Evolutionary conservation across 2,888 invertebrate species (phyloP).

Genomic region (Scotopteryx bipunctaria): DNA sequence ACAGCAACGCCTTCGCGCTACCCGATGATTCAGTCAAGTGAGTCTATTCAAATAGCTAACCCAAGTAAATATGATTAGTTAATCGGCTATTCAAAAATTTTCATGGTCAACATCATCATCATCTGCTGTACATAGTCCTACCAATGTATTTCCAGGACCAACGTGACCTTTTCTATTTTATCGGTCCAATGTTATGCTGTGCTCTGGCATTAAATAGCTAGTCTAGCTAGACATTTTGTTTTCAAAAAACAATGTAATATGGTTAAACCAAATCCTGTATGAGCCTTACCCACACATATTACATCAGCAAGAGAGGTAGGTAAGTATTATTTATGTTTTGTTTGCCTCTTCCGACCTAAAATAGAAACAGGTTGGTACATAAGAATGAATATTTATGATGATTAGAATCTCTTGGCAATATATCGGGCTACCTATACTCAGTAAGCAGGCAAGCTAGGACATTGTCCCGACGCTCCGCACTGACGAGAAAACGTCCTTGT

Average conservation of each 20-base stretch:
- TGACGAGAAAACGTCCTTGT: slow-evolving; percentile 36
- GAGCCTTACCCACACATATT: neutral
- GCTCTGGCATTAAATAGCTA: no score
- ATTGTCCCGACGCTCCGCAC: slow-evolving; percentile 34
- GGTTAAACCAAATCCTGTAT: no score
- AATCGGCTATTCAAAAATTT: no score
- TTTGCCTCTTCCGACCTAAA: slow-evolving; percentile 16
- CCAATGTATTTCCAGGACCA: no score
- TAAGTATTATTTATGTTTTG: slow-evolving; percentile 4
- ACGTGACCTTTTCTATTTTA: no score
- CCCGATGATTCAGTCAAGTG: slow-evolving; percentile 81
- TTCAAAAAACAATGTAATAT: no score
- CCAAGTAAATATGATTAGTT: no score
- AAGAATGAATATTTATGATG: slow-evolving; percentile 25
- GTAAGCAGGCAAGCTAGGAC: slow-evolving; percentile 25
- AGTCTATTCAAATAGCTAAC: slow-evolving; percentile 28
- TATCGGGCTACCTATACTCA: slow-evolving; percentile 20
- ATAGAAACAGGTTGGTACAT: slow-evolving; percentile 9
- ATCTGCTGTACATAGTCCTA: no score
- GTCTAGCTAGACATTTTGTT: no score
- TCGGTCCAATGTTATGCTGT: no score
- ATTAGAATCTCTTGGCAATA: slow-evolving; percentile 22
- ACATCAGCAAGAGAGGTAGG: neutral
- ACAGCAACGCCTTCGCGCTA: slow-evolving; percentile 83
- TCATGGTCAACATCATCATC: no score